Evolutionary conservation across 2,888 invertebrate genomes (phyloP).

Genomic region (Drosophila nigricruria): DNA sequence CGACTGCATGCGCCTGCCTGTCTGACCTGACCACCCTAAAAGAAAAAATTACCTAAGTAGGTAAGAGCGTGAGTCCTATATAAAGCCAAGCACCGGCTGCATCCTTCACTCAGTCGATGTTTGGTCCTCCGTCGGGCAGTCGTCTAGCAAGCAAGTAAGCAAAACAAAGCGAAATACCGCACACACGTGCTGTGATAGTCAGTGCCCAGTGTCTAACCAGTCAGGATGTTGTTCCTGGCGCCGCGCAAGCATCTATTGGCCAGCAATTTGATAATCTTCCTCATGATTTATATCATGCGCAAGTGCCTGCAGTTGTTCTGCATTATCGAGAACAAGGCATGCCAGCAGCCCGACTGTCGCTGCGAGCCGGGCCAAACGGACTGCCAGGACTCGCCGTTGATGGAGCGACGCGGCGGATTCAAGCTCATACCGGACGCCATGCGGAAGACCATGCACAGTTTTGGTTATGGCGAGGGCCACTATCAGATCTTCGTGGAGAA

Average conservation of each 20-base stretch:
- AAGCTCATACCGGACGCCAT: conserved; percentile 71
- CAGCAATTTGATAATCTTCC: conserved; percentile 72
- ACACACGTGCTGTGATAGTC: conserved; percentile 44
- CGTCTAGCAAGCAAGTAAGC: conserved; percentile 3
- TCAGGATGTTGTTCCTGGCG: conserved; percentile 69
- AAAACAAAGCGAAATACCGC: neutral
- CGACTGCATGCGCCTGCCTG: conserved; percentile 10
- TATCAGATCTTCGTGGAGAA: conserved; percentile 81
- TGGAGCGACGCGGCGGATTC: conserved; percentile 59
- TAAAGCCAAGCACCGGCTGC: conserved; percentile 13
- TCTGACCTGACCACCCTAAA: conserved; percentile 2
- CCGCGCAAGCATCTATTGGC: conserved; percentile 77
- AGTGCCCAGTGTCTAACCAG: conserved; percentile 45
- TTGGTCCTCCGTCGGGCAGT: conserved; percentile 32
- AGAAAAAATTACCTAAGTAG: conserved; percentile 31
- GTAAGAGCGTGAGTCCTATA: conserved; percentile 24
- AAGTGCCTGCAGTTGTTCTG: conserved; percentile 77
- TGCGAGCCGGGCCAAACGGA: conserved; percentile 35
- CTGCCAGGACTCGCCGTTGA: conserved; percentile 42
- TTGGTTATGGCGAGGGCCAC: conserved; percentile 81
- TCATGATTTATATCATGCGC: conserved; percentile 74
- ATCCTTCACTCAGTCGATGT: conserved; percentile 63
- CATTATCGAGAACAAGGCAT: conserved; percentile 70
- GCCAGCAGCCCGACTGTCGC: conserved; percentile 49
- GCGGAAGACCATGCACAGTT: conserved; percentile 73